Evolutionary conservation across 2,113 vertebrate species (phyloP), one percentile per base, ranked within the genome.

Genomic region (Sorex fumeus): DNA sequence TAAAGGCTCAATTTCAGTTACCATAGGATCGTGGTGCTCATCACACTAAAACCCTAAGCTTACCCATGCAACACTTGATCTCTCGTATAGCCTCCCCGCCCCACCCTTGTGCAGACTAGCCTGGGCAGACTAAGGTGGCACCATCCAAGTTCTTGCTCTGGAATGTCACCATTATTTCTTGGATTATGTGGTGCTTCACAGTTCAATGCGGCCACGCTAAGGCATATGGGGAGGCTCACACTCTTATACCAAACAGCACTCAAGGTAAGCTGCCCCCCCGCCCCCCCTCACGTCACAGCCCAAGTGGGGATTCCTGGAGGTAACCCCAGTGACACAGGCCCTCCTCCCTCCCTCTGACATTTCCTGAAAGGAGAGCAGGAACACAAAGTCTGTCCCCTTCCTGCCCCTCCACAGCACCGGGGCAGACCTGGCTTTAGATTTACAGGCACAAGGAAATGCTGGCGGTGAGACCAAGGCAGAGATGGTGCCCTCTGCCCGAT

Each of bases 61-160:
- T 97, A 97, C 96, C 96, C 97, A 98, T 97, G 97, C 96, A 98
- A 98, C 97, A 93, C 96, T 97, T 96, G 98, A 93, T 95, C 93
- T 95, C 96, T 93, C 94, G 94, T 21, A 93, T 89, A 90, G 91
- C 95, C 96, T 96, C 91, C 94, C 6, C 93, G 90, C 53, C 94
- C 6, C 94, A 50, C 13, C 47, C 95, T 90, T 83, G 69, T 57
- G 88, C 45, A 76, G 83, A 88, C 79, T 93, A 85, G 88, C 27
- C 77, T 71, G 80, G 21, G 7, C 64, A 96, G 96, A 97, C 96
- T 77, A 91, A 96, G 97, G 94, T 84, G 83, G 70, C 81, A 76
- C 16, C 87, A 87, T 87, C 45, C 47, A 30, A 88, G 76, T 47
- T 67, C 79, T 64, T 96, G 16, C 13, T 87, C 85, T 94, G 93